Evolutionary conservation across 2,797 vertebrate species (phyloP), one percentile per base, ranked within the genome.

Genomic region (Aythya fuligula): DNA sequence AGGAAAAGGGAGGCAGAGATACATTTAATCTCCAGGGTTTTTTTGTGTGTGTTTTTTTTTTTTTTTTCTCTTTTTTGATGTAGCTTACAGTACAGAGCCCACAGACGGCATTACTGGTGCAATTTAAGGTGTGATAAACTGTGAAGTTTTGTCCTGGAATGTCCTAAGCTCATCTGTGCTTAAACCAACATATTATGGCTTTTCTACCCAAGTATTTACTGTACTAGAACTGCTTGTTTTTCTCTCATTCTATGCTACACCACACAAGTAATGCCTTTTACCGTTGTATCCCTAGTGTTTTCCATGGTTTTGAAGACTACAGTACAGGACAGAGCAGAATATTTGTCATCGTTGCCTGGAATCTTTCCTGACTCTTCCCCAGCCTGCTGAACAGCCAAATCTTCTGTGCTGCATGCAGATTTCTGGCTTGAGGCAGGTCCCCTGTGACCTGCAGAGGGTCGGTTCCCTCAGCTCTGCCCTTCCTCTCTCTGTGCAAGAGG

Each of bases 401-500:
- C 32, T 25, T 1, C 1, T 6, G 34, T 75, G 38, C 39, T 54
- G 21, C 5, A 0, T 25, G 4, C 13, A 10, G 51, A 38, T 56
- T 94, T 45, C 73, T 95, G 92, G 71, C 83, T 76, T 39, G 65
- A 61, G 45, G 39, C 61, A 56, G 61, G n/a, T 69, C 34, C 25
- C 38, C 66, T 49, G 36, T 2, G 0, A 54, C 27, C 74, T 77
- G 38, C 80, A 82, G 74, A 58, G 77, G 43, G 79, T 94, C 3
- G 3, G 53, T 79, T 92, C 43, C 45, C 43, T 83, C 45, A 30
- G 16, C 43, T 88, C 66, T 47, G 18, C 58, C 38, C 38, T 81
- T 84, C 28, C 15, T 57, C 36, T 87, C 71, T 39, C 78, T 30
- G 36, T 62, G 39, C 53, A 36, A 85, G 60, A 71, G 67, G 71